Evolutionary conservation across 2,113 vertebrate genomes (phyloP).

Genomic region (Cyprinus carpio): DNA sequence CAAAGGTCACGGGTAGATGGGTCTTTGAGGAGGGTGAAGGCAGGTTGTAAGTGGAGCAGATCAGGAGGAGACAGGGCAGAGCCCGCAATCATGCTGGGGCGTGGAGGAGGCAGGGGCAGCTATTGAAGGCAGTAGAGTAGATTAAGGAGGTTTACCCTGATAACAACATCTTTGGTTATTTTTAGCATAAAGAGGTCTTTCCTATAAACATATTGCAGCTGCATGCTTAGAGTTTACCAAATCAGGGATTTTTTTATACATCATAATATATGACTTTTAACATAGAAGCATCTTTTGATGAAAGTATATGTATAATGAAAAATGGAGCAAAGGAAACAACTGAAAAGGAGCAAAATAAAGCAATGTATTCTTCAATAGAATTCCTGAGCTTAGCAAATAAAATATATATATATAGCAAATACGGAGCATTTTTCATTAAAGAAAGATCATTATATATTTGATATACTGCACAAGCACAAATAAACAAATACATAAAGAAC

Average conservation of each 20-base stretch:
- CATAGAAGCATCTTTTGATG: constrained; percentile 53
- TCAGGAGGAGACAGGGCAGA: constrained; percentile 47
- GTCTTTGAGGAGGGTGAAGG: constrained; percentile 62
- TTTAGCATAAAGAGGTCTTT: constrained; percentile 66
- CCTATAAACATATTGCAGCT: constrained; percentile 85
- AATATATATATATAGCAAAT: constrained; percentile 27
- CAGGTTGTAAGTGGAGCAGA: constrained; percentile 52
- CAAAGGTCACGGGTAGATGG: background rate
- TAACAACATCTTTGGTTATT: constrained; percentile 73
- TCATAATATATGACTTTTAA: constrained; percentile 51
- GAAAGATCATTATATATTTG: constrained; percentile 17
- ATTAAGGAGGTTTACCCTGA: constrained; percentile 99
- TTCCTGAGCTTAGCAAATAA: constrained; percentile 1
- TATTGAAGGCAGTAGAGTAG: constrained; percentile 77
- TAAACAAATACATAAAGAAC: constrained; percentile 63
- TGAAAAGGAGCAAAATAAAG: constrained; percentile 55
- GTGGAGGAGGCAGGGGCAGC: constrained; percentile 59
- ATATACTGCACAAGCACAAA: constrained; percentile 58
- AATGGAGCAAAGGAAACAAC: constrained; percentile 49
- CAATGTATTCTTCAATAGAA: constrained; percentile 49
- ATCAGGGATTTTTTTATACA: constrained; percentile 44
- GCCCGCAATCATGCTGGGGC: constrained; percentile 80
- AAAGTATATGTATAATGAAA: constrained; percentile 16
- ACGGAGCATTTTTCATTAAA: constrained; percentile 37
- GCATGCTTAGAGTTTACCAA: constrained; percentile 75